Evolutionary conservation across 1,140 invertebrate genomes (phyloP).

Genomic region (Nebria ingens): DNA sequence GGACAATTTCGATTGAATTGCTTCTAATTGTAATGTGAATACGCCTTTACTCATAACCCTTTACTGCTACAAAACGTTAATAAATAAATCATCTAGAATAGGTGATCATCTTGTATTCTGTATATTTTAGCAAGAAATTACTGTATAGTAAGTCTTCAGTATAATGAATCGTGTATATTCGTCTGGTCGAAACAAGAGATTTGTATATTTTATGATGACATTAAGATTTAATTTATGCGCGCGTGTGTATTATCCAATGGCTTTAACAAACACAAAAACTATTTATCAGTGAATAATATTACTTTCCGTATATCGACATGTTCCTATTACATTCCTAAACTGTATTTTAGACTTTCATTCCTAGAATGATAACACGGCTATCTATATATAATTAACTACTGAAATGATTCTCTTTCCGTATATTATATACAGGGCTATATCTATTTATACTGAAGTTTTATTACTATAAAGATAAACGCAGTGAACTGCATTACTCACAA

Average conservation of each 20-base stretch:
- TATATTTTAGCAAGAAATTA: too few species aligned
- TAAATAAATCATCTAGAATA: too few species aligned
- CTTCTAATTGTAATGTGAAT: too few species aligned
- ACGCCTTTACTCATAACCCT: too few species aligned
- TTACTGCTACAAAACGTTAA: too few species aligned
- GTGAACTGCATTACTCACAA: not conserved
- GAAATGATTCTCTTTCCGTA: not conserved
- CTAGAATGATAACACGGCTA: not conserved
- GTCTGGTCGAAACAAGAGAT: not conserved
- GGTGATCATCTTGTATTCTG: too few species aligned
- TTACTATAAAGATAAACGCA: not conserved
- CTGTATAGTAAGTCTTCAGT: not conserved
- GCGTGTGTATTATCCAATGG: not conserved
- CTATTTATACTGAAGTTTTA: constrained; percentile 8
- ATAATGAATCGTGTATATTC: not conserved
- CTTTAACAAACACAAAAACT: not conserved
- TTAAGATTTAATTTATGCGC: not conserved
- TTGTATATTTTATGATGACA: not conserved
- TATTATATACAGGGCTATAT: not conserved
- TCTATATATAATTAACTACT: not conserved
- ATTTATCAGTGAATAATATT: too few species aligned
- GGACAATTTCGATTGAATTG: too few species aligned
- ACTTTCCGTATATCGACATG: not conserved
- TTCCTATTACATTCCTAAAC: not conserved
- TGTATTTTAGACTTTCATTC: too few species aligned